Evolutionary conservation across 2,113 vertebrate species (phyloP), one percentile per base, ranked within the genome.

Genomic region (Callaeas wilsoni): DNA sequence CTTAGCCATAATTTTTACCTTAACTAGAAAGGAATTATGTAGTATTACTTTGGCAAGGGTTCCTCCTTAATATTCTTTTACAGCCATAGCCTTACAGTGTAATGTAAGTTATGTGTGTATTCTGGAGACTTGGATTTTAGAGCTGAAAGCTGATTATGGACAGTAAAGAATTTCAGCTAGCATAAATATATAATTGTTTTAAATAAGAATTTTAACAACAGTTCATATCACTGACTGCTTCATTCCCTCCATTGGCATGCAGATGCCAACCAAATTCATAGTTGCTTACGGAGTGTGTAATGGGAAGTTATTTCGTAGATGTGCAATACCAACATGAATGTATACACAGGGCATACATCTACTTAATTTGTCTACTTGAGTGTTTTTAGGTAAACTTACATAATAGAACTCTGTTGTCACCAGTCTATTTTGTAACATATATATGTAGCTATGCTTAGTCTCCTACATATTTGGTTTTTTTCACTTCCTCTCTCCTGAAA

Each of bases 1-100:
- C 70, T 65, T 76, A 83, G 89, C 92, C 82, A 71, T 96, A 85
- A 90, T 94, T 97, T 93, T 88, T 71, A 74, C 77, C 93, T 91
- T 95, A 97, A 94, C 92, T 88, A 85, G 95, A 87, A 96, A 85
- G 80, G 65, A 96, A 92, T 96, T 95, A 94, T 94, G 92, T 90
- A 90, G 84, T 84, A 57, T 50, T 92, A 87, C 81, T 96, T 93
- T 89, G 63, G 92, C 77, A 95, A 70, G 13, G 1, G 29, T 64
- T 91, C 42, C 64, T 94, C 50, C 71, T 69, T 90, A 91, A 92
- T 96, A 82, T 80, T 93, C 74, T 86, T 94, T 91, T 87, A 84
- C 33, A 92, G 46, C 62, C 73, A 46, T 60, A 57, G 44, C 76
- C 56, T 86, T 87, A 46, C 49, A 68, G 46, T 71, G n/a, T 78